Evolutionary conservation across 2,888 invertebrate genomes (phyloP), one percentile per base, ranked within the genome.

Genomic region (Dasysyrphus albostriatus): DNA sequence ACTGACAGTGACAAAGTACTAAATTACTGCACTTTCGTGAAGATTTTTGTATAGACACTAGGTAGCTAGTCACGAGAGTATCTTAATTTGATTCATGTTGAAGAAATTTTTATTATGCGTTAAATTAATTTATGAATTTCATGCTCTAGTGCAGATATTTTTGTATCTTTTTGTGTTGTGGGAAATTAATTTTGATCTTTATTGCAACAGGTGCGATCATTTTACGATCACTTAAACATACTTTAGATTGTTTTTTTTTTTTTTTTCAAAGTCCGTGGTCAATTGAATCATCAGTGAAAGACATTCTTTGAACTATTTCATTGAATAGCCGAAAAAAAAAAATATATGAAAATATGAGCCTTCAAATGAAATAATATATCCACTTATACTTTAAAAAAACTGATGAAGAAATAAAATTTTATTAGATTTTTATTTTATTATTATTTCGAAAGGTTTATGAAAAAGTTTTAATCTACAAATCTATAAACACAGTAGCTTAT

Each of bases 41-140:
- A 24, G 24, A 24, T 24, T 24, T 24, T 24, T 24, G 3, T 24
- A 24, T 24, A 24, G 3, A 24, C n/a, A n/a, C n/a, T n/a, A n/a
- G n/a, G n/a, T n/a, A n/a, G 7, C 10, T 24, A 24, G 19, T 24
- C 24, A 24, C 24, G 24, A 24, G 24, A 51, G 6, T 49, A 49
- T 24, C 5, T 24, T 47, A 9, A 19, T 54, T 54, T 54, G 14
- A 16, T 16, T 56, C 56, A 56, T 34, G 34, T 0, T 56, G n/a
- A 34, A 34, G 56, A 56, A 56, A 56, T 56, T 34, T 56, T 56
- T 34, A 58, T 34, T 34, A 16, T 58, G 10, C 10, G 32, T 9
- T n/a, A 5, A 56, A 16, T 37, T 58, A 58, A 58, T 16, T 34
- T 58, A 16, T 16, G 9, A 58, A 58, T 58, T 58, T 58, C 34